Conservation (phyloP, 2,797 vertebrate species). For the Tauraco hartlaubi region DNA sequence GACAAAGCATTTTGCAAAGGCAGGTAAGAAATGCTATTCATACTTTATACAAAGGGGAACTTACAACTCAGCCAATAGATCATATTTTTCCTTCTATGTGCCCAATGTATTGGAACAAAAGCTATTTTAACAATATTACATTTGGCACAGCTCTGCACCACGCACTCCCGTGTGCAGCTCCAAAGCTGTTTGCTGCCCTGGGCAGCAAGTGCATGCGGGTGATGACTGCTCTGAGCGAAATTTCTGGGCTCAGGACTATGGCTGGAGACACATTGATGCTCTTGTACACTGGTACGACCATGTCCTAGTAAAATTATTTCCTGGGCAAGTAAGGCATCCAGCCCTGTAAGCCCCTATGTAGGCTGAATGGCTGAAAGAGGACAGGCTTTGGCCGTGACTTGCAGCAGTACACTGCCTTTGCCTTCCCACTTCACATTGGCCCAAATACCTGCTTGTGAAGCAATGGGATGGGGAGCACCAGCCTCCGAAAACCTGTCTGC, state of each 20-base stretch:
- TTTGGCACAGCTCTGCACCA: not conserved
- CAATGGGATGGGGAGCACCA: not conserved
- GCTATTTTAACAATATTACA: not conserved
- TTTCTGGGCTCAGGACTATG: not conserved
- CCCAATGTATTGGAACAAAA: slow-evolving; percentile 31
- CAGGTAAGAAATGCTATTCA: slow-evolving; percentile 17
- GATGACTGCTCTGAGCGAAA: not conserved
- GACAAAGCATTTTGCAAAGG: not conserved
- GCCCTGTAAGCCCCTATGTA: rapidly evolving
- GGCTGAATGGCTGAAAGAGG: not conserved
- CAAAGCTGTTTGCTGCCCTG: not conserved
- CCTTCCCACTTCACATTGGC: not conserved
- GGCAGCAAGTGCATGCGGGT: not conserved
- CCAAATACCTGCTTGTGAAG: not conserved
- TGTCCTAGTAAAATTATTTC: not conserved
- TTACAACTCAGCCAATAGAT: slow-evolving; percentile 4
- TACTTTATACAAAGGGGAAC: slow-evolving; percentile 44
- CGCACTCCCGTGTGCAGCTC: not conserved
- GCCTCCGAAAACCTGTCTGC: not conserved
- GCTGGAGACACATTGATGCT: not conserved
- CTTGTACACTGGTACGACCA: not conserved
- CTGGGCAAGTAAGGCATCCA: not conserved
- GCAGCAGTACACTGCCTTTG: not conserved
- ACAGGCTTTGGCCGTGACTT: rapidly evolving
- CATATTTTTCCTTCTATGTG: slow-evolving; percentile 23